These are phyloP conservation scores for Idaea dimidiata DNA, from an alignment of 2,888 invertebrate species.

Conservation along the genomic window DNA sequence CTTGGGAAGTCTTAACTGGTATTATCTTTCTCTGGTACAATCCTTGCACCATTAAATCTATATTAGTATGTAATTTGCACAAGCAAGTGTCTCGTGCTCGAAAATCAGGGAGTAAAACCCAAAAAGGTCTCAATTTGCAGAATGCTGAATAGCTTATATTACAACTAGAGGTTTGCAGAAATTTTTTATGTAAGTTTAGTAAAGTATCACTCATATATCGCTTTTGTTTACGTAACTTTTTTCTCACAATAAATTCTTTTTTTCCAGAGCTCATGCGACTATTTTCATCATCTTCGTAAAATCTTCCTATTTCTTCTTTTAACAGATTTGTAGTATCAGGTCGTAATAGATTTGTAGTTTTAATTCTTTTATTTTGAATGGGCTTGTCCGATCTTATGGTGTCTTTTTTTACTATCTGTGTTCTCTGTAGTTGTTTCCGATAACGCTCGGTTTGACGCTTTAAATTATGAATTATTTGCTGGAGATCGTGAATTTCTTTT, in stretches of 20 bases:
- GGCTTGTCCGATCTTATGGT: not conserved
- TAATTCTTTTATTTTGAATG: slow-evolving; percentile 8
- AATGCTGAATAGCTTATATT: too few species aligned
- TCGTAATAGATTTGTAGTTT: not conserved
- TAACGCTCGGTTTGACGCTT: slow-evolving; percentile 7
- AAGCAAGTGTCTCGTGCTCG: too few species aligned
- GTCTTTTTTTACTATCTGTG: slow-evolving; percentile 4
- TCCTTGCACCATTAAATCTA: too few species aligned
- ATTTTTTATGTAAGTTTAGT: too few species aligned
- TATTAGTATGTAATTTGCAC: not conserved
- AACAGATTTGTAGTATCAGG: not conserved
- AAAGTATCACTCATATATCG: too few species aligned
- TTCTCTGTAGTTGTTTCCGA: slow-evolving; percentile 7
- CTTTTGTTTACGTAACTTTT: too few species aligned
- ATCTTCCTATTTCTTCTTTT: slow-evolving; percentile 2
- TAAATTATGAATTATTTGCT: slow-evolving; percentile 4
- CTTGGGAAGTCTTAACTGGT: too few species aligned
- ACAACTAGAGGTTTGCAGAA: too few species aligned
- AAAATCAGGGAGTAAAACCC: too few species aligned
- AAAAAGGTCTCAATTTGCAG: too few species aligned
- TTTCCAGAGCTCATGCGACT: not conserved
- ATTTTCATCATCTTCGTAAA: slow-evolving; percentile 7
- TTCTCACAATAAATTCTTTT: slow-evolving; percentile 8
- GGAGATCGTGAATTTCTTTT: slow-evolving; percentile 9
- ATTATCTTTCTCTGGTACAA: too few species aligned